Percentiles rank a stretch among this genome's conserved stretches.
Conservation (phyloP, 2,797 vertebrate species). For the Peromyscus attwateri region DNA sequence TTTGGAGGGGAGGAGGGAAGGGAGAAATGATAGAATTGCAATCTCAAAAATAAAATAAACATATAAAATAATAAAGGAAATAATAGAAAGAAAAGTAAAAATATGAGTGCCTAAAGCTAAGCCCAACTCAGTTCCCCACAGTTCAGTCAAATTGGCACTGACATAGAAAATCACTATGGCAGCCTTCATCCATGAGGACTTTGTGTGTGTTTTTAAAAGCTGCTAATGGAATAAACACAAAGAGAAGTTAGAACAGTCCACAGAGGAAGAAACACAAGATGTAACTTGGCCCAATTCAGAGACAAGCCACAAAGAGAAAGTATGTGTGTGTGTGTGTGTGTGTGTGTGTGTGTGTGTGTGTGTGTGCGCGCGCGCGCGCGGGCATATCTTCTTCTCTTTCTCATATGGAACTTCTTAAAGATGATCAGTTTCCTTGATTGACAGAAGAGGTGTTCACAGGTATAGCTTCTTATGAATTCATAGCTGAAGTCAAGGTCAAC, state of each 20-base stretch:
- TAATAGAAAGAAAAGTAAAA: neutral
- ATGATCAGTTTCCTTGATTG: neutral
- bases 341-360: too few species aligned
- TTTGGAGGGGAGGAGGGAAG: neutral
- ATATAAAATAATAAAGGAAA: neutral
- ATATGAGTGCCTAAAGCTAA: neutral
- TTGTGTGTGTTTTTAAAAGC: neutral
- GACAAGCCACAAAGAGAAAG: neutral
- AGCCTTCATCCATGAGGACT: neutral
- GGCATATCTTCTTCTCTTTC: neutral
- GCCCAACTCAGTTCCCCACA: conserved; percentile 17
- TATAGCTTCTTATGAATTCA: neutral
- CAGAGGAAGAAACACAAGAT: neutral
- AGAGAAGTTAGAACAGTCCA: neutral
- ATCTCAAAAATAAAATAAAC: neutral
- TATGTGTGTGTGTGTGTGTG: neutral
- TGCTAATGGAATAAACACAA: neutral
- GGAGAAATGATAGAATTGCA: neutral
- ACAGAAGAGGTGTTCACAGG: neutral
- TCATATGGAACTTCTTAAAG: neutral
- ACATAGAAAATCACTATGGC: neutral
- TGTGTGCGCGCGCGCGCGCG: too few species aligned
- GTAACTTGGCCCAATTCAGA: conserved; percentile 15
- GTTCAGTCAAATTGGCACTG: neutral
- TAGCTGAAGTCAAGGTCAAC: neutral